Evolutionary conservation across 2,797 vertebrate species (phyloP), one percentile per base, ranked within the genome.

Genomic region (Enteromius argenteus): DNA sequence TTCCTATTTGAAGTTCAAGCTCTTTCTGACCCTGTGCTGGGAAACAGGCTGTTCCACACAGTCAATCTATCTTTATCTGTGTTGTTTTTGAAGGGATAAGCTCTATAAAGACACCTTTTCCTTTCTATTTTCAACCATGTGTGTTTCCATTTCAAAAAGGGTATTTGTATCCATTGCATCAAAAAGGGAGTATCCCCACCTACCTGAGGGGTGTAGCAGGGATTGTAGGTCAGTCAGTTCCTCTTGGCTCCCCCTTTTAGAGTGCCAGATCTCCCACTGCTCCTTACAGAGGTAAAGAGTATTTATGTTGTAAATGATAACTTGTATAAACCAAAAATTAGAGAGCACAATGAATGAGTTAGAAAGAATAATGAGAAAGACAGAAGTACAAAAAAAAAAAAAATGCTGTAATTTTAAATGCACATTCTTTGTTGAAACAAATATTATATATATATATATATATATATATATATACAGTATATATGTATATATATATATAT

Each of bases 111-210:
- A 92, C 89, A 90, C 90, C 90, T 93, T 94, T 93, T 91, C 91
- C 91, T 93, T 92, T 91, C 92, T 91, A 91, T 92, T 90, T 91
- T 91, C 90, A 87, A 87, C 90, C 89, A 74, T 44, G 9, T 81
- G 42, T 89, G 93, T 95, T 95, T 95, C 93, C 94, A 94, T 95
- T 95, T 94, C 91, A 94, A 95, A 94, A 92, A 87, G 86, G 85
- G 88, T 88, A 80, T 92, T 88, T 91, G 73, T 92, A 91, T 94
- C 93, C 91, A 91, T 93, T 93, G 93, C 91, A 92, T 91, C 92
- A 91, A 91, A 90, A 67, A 87, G 93, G 94, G 91, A 93, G 93
- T 91, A 92, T 85, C 90, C 92, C 91, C 93, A 92, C 75, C 44
- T 64, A 80, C 73, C 68, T 42, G 79, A 72, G 86, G 86, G 76